Evolutionary conservation across 2,113 vertebrate species (phyloP), one percentile per base, ranked within the genome.

Genomic region (Taxidea taxus): DNA sequence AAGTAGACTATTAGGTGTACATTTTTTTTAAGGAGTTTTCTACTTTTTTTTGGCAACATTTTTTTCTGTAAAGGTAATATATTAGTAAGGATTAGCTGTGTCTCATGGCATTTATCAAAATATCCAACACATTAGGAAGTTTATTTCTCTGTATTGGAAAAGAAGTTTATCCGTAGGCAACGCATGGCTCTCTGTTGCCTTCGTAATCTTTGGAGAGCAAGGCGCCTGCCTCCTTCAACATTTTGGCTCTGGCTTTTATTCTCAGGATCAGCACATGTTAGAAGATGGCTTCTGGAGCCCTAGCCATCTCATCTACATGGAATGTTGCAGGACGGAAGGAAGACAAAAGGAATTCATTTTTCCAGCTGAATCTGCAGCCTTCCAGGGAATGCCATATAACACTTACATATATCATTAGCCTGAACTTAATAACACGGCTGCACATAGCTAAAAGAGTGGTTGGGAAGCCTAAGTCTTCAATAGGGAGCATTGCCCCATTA

Each of bases 1-100:
- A 97, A 94, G 47, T 90, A 92, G 49, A 77, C 25, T 87, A 39
- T 95, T 95, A 80, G 44, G 75, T 82, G 78, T 78, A 87, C 85
- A 96, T 64, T 37, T 58, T 66, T 80, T 72, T 47, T 56, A 34
- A 60, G 51, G 34, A 58, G 56, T 66, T 95, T 97, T 96, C 84
- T 49, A 18, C 68, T 95, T 95, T 97, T 87, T 23, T 94, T 93
- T 64, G 66, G 80, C 80, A 70, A 42, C 47, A 39, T 80, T 84
- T 89, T 95, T 90, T 95, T 90, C 87, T 82, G 11, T 70, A 75
- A 90, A 87, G 23, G 20, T 82, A 89, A 68, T 49, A 51, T 47
- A 78, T 91, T 70, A 47, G 47, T 82, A 58, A 75, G 29, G 78
- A 51, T 89, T 93, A 83, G 68, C 62, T 87, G 3, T 78, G 78